These are phyloP conservation scores for Neoaliturus tenellus DNA, from an alignment of 2,888 invertebrate species.

Conservation along the genomic window DNA sequence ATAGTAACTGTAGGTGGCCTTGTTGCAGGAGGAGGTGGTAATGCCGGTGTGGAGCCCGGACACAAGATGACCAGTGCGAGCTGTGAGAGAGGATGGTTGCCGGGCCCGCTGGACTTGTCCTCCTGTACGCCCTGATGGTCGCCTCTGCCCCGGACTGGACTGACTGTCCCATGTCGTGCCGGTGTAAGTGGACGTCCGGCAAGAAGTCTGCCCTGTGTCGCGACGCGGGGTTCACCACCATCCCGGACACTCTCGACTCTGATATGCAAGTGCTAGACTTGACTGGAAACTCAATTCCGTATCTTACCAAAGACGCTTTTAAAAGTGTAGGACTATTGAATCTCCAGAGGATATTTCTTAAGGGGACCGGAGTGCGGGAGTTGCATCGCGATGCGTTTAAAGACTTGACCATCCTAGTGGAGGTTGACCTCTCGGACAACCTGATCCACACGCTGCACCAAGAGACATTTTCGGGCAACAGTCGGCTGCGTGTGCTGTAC, in stretches of 20 bases:
- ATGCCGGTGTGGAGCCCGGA: slow-evolving; percentile 52
- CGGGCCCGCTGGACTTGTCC: slow-evolving; percentile 59
- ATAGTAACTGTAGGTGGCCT: no score
- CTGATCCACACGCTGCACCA: slow-evolving; percentile 83
- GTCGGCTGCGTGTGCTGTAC: slow-evolving; percentile 85
- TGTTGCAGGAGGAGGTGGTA: slow-evolving; percentile 26
- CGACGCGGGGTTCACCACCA: slow-evolving; percentile 85
- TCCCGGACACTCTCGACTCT: slow-evolving; percentile 82
- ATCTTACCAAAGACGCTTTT: slow-evolving; percentile 86
- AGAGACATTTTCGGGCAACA: slow-evolving; percentile 90
- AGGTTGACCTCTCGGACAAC: slow-evolving; percentile 92
- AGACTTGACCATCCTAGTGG: slow-evolving; percentile 89
- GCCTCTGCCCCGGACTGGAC: slow-evolving; percentile 88
- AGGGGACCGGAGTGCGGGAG: slow-evolving; percentile 84
- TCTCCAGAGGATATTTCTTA: slow-evolving; percentile 88
- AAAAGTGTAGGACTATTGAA: slow-evolving; percentile 87
- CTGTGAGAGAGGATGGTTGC: slow-evolving; percentile 49
- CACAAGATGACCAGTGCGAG: slow-evolving; percentile 56
- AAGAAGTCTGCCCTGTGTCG: slow-evolving; percentile 93
- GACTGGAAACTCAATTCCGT: slow-evolving; percentile 86
- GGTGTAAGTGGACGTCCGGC: slow-evolving; percentile 95
- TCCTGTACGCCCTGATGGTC: slow-evolving; percentile 69
- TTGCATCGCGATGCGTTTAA: slow-evolving; percentile 91
- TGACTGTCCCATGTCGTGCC: slow-evolving; percentile 90
- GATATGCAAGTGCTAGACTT: slow-evolving; percentile 92